Percentiles rank a stretch among this genome's conserved stretches.
phyloP scores from a whole-genome alignment of 64 coral and sea anemone species.

The Dendronephthya gigantea region DNA sequence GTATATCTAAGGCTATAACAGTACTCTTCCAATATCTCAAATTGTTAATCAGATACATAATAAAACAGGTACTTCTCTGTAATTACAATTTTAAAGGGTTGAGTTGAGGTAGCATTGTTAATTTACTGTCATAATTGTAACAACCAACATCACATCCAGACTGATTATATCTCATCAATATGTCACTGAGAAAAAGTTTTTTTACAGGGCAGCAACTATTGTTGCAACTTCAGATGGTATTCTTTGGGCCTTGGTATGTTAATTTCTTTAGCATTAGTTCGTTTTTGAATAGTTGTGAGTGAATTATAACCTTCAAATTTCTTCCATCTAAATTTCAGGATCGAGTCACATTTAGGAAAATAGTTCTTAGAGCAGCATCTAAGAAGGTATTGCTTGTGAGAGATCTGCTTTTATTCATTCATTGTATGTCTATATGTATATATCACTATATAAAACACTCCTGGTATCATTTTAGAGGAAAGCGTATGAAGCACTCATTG shows the following conservation, averaged over 20 bases:
- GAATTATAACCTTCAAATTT: not conserved
- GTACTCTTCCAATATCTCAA: not conserved
- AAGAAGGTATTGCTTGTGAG: slow-evolving; percentile 52
- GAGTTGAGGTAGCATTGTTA: too few species aligned
- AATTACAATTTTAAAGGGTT: too few species aligned
- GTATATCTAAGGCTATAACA: slow-evolving; percentile 17
- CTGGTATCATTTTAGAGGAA: slow-evolving; percentile 47
- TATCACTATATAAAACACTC: too few species aligned
- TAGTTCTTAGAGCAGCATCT: slow-evolving; percentile 84
- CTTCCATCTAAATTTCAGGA: slow-evolving; percentile 44
- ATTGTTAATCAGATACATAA: too few species aligned
- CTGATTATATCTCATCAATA: not conserved
- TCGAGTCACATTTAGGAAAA: slow-evolving; percentile 92
- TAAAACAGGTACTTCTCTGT: too few species aligned
- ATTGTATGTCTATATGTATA: not conserved
- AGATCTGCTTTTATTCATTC: not conserved
- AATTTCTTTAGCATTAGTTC: not conserved
- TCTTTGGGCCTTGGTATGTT: slow-evolving; percentile 82
- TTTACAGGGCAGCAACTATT: slow-evolving; percentile 84
- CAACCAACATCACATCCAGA: too few species aligned
- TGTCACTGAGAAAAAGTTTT: not conserved
- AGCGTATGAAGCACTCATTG: slow-evolving; percentile 65
- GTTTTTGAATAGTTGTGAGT: too few species aligned
- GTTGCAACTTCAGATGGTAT: slow-evolving; percentile 87
- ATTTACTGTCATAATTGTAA: too few species aligned